A percentile compares a stretch with the other conserved stretches of the same genome.
phyloP scores from a whole-genome alignment of 2,797 vertebrate species.

The Pelobates cultripes region DNA sequence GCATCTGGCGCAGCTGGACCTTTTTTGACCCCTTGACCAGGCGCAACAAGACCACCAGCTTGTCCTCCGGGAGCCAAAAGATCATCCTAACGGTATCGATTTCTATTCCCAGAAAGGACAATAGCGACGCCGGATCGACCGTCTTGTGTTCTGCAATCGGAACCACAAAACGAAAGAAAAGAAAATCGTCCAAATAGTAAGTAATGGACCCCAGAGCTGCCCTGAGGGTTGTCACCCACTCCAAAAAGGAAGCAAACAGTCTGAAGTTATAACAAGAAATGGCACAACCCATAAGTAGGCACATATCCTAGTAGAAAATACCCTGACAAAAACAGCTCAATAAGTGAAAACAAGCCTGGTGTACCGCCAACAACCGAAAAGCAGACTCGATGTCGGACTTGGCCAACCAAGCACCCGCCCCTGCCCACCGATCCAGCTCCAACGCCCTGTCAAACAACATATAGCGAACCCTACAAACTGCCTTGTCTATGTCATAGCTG shows the following conservation, averaged over 20 bases:
- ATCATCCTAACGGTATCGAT: neutral
- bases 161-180: neutral
- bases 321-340: neutral
- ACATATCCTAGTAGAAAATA: neutral
- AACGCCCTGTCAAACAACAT: neutral
- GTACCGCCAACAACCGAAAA: neutral
- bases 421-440: too few species aligned
- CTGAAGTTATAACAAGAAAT: slow-evolving; percentile 7
- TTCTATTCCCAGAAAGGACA: neutral
- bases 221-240: neutral
- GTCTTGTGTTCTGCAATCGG: neutral
- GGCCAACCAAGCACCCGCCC: too few species aligned
- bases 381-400: neutral
- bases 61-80: neutral
- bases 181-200: neutral
- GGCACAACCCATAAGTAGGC: slow-evolving; percentile 2
- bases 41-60: too few species aligned
- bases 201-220: neutral
- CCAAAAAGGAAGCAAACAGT: neutral
- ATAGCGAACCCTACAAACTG: neutral
- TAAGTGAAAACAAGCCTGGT: neutral
- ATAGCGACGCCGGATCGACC: neutral
- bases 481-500: too few species aligned
- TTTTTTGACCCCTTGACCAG: neutral
- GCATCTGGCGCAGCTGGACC: neutral